Conservation (phyloP, 64 coral and sea anemone genomes). For the Orbicella faveolata region DNA sequence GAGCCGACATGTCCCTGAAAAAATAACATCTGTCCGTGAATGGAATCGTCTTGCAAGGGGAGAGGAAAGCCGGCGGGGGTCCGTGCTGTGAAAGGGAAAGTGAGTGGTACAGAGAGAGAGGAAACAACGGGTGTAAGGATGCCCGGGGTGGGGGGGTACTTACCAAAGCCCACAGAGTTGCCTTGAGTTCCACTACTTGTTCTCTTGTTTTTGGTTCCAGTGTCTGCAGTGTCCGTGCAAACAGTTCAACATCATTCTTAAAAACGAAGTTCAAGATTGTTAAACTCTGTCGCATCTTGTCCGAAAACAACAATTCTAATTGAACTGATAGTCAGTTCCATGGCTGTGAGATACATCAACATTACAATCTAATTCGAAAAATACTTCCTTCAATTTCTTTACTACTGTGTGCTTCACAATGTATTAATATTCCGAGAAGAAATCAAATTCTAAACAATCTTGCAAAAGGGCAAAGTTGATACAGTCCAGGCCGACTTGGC, state of each 20-base stretch:
- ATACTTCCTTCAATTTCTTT: too few relatives aligned
- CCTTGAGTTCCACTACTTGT: constrained; percentile 75
- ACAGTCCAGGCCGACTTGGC: too few relatives aligned
- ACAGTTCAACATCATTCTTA: constrained; percentile 88
- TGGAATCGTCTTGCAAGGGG: neutral
- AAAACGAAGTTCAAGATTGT: constrained; percentile 17
- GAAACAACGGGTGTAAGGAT: neutral
- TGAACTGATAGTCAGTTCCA: too few relatives aligned
- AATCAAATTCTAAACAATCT: too few relatives aligned
- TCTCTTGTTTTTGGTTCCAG: constrained; percentile 69
- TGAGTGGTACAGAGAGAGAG: neutral
- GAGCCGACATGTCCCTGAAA: constrained; percentile 90
- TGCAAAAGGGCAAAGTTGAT: too few relatives aligned
- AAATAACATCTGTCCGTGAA: neutral
- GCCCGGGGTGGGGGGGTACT: neutral
- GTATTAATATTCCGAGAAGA: too few relatives aligned
- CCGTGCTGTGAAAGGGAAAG: neutral
- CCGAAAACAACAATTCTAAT: too few relatives aligned
- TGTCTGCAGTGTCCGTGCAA: constrained; percentile 70
- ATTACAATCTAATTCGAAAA: too few relatives aligned
- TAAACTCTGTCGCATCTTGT: too few relatives aligned
- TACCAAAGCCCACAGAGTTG: constrained; percentile 97
- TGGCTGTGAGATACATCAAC: too few relatives aligned
- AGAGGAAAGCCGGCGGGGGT: neutral
- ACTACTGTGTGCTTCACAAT: too few relatives aligned